Conservation (phyloP, 1,140 invertebrate genomes). For the Zaprionus vittiger region DNA sequence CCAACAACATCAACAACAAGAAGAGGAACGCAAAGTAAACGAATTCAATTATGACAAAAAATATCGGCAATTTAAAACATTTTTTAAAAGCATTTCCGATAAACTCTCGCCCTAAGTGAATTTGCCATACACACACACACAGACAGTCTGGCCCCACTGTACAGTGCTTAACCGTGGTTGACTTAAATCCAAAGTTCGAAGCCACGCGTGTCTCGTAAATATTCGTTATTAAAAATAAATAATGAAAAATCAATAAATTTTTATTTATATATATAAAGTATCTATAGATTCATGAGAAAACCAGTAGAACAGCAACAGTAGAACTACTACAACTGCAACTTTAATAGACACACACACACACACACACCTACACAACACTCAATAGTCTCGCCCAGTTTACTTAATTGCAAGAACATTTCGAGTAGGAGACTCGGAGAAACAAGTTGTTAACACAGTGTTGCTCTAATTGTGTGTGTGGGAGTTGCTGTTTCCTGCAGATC, state of each 20-base stretch:
- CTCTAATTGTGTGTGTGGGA: background rate
- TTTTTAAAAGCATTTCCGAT: constrained; percentile 10
- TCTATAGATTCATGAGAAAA: background rate
- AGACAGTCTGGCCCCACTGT: background rate
- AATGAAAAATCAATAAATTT: constrained; percentile 38
- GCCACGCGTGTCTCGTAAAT: background rate
- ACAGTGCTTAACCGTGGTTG: background rate
- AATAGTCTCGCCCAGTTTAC: background rate
- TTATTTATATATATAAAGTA: constrained; percentile 28
- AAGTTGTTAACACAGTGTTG: background rate
- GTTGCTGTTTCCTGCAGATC: background rate
- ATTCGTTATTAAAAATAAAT: constrained; percentile 38
- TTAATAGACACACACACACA: background rate
- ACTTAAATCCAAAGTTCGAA: constrained; percentile 1
- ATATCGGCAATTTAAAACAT: constrained; percentile 5
- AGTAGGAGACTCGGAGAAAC: background rate
- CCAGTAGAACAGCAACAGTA: background rate
- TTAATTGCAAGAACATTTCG: background rate
- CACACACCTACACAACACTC: background rate
- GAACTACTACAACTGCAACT: background rate
- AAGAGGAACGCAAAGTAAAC: background rate
- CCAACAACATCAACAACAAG: background rate
- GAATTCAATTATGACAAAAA: constrained; percentile 8
- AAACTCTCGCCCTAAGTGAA: background rate
- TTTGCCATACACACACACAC: background rate